These are phyloP conservation scores for Crioceris asparagi DNA, from an alignment of 2,888 invertebrate genomes.

Conservation along the genomic window DNA sequence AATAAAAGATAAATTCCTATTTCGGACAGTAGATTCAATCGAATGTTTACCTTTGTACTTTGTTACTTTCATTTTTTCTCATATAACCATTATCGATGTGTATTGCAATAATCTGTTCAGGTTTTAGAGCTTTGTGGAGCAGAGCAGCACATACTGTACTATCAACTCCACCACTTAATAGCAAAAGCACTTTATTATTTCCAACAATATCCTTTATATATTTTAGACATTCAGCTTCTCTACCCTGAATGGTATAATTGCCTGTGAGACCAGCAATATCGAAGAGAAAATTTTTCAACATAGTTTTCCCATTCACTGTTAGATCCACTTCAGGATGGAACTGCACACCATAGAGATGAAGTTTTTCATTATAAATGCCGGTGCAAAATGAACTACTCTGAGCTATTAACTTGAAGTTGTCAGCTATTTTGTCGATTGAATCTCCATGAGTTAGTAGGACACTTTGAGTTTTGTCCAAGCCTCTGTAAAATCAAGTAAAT, in stretches of 20 bases:
- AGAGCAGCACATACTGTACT: conserved; percentile 99
- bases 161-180: conserved; percentile 97
- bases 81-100: conserved; percentile 99
- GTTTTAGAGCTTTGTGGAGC: conserved; percentile 77
- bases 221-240: conserved; percentile 84
- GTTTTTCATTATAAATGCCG: conserved; percentile 84
- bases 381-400: conserved; percentile 74
- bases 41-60: conserved; percentile 21
- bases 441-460: conserved; percentile 97
- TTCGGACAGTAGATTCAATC: too few relatives aligned
- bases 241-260: conserved; percentile 75
- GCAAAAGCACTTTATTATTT: conserved; percentile 74
- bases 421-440: conserved; percentile 84
- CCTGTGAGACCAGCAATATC: conserved; percentile 81
- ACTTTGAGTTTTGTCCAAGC: conserved; percentile 74
- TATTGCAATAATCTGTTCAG: conserved; percentile 87
- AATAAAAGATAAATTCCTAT: too few relatives aligned
- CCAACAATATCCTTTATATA: conserved; percentile 86
- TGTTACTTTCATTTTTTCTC: conserved; percentile 85
- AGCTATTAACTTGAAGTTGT: conserved; percentile 78
- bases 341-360: conserved; percentile 89
- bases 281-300: conserved; percentile 90
- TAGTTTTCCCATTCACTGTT: conserved; percentile 52
- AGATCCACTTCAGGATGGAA: conserved; percentile 99
- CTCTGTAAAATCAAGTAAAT: conserved; percentile 45